Evolutionary conservation across 2,113 vertebrate species (phyloP), one percentile per base, ranked within the genome.

Genomic region (Stictonetta naevosa): DNA sequence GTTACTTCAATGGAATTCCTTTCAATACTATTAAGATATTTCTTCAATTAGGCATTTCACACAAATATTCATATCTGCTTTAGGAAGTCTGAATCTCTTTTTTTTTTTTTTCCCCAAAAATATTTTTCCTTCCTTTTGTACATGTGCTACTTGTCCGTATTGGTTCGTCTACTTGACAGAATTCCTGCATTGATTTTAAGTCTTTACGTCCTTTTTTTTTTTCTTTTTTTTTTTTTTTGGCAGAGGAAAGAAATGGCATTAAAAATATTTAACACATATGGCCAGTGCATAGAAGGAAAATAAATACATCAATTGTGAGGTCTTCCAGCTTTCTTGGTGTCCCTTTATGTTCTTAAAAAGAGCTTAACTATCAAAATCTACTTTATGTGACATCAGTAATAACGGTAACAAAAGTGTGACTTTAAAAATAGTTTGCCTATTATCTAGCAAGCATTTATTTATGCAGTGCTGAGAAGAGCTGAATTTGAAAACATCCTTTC

Each of bases 371-470:
- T 33, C 44, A 89, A 73, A 19, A 87, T 84, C 58, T 34, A 38
- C 25, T 75, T 22, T 36, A 64, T 14, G 25, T 52, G 33, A 63
- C 36, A 36, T 31, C 46, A 90, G 20, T 81, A 95, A 83, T 72
- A 93, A 90, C 13, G 72, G 69, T 76, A 88, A 25, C 18, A 10
- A 76, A 50, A 83, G 13, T 48, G 67, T 64, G 91, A 95, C 87
- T 96, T 97, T 85, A 95, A 96, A 96, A 97, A 58, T 63, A 94
- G 79, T 84, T 92, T 97, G 48, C 80, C 66, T 80, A 67, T 96
- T 97, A 96, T 40, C 63, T 90, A 93, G 44, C 33, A 94, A 88
- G 18, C 64, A 90, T 96, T 96, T 97, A 97, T 98, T 98, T 98
- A 97, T 97, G 93, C 86, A 90, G 90, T 71, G 92, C 74, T 92